These are phyloP conservation scores for Amiota minor DNA, from an alignment of 2,888 invertebrate genomes.

Conservation along the genomic window DNA sequence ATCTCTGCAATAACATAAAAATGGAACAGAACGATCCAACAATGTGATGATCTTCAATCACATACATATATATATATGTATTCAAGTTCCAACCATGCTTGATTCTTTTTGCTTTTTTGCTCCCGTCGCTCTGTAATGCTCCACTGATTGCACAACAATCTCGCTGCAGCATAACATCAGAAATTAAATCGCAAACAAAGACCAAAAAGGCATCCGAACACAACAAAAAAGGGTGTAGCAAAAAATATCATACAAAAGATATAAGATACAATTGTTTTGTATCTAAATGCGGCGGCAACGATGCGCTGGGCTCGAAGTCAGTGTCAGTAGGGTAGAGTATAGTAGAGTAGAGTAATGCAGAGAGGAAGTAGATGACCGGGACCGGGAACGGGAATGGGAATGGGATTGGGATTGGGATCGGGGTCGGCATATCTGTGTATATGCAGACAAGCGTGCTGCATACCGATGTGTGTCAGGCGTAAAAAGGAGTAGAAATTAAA, in stretches of 20 bases:
- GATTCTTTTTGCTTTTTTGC: slow-evolving; percentile 25
- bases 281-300: slow-evolving; percentile 41
- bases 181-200: slow-evolving; percentile 22
- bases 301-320: slow-evolving; percentile 39
- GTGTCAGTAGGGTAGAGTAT: slow-evolving; percentile 56
- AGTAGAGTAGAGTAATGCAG: slow-evolving; percentile 45
- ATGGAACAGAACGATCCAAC: slow-evolving; percentile 43
- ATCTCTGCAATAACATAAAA: slow-evolving; percentile 46
- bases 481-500: slow-evolving; percentile 69
- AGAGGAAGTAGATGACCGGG: background rate
- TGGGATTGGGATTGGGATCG: background rate
- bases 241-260: slow-evolving; percentile 37
- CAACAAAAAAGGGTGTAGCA: slow-evolving; percentile 49
- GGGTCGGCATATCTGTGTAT: background rate
- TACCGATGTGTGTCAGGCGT: slow-evolving; percentile 58
- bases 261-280: slow-evolving; percentile 58
- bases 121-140: slow-evolving; percentile 56
- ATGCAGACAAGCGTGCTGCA: slow-evolving; percentile 42
- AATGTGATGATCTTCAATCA: slow-evolving; percentile 33
- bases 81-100: slow-evolving; percentile 27
- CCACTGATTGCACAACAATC: slow-evolving; percentile 71
- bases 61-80: slow-evolving; percentile 8
- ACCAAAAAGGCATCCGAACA: slow-evolving; percentile 1
- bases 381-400: background rate
- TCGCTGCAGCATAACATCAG: slow-evolving; percentile 44